A percentile compares a stretch with the other conserved stretches of the same genome.
These are phyloP conservation scores for Oophaga sylvatica DNA, from an alignment of 2,797 vertebrate genomes.

Conservation along the genomic window DNA sequence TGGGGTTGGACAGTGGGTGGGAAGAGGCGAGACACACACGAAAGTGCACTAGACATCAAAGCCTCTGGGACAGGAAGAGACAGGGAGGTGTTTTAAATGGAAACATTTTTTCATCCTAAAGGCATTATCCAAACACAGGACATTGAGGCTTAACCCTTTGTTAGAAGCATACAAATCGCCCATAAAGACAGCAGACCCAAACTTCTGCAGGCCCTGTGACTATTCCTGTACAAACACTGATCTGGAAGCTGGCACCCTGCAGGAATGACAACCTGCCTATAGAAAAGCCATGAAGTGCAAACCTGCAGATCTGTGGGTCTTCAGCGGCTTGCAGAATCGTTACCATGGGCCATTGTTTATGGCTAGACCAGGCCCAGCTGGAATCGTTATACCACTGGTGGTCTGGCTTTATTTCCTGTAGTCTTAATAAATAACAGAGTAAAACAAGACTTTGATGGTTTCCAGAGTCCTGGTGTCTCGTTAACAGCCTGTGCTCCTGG, in stretches of 20 bases:
- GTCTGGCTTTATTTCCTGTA: slow-evolving; percentile 61
- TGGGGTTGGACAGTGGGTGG: slow-evolving; percentile 34
- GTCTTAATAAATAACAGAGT: slow-evolving; percentile 61
- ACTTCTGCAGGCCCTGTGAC: no score
- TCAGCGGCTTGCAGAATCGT: slow-evolving; percentile 19
- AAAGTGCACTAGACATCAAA: slow-evolving; percentile 51
- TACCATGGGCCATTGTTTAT: slow-evolving; percentile 55
- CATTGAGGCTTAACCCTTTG: slow-evolving; percentile 51
- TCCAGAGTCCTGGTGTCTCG: slow-evolving; percentile 57
- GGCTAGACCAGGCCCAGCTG: slow-evolving; percentile 53
- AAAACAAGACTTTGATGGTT: slow-evolving; percentile 59
- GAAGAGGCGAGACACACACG: slow-evolving; percentile 17
- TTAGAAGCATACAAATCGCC: not conserved
- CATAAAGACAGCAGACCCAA: not conserved
- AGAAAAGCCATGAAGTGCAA: slow-evolving; percentile 20
- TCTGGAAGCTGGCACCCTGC: slow-evolving; percentile 7
- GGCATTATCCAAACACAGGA: slow-evolving; percentile 58
- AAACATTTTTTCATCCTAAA: slow-evolving; percentile 62
- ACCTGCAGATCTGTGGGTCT: slow-evolving; percentile 22
- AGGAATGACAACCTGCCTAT: not conserved
- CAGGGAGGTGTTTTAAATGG: slow-evolving; percentile 63
- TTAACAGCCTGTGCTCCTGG: slow-evolving; percentile 50
- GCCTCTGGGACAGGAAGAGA: slow-evolving; percentile 61
- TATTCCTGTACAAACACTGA: not conserved
- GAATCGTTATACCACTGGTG: slow-evolving; percentile 58